Percentiles rank a stretch among this genome's conserved stretches.
These are phyloP conservation scores for Scaptomyza flava DNA, from an alignment of 2,888 invertebrate species.

Conservation along the genomic window DNA sequence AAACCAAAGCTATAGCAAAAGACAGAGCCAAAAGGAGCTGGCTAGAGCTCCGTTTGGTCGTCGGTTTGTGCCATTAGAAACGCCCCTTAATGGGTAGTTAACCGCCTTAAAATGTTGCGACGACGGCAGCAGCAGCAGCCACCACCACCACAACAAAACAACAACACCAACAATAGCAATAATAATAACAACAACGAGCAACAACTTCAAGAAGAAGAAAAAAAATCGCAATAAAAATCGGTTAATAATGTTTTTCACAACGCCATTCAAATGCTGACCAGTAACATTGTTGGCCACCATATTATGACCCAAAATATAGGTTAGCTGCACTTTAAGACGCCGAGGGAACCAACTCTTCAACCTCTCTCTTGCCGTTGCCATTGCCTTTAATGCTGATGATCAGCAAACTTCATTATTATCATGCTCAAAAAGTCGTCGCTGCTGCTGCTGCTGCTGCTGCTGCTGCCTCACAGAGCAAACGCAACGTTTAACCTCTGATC, in stretches of 20 bases:
- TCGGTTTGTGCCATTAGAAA: slow-evolving; percentile 73
- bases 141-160: slow-evolving; percentile 23
- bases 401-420: slow-evolving; percentile 52
- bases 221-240: slow-evolving; percentile 75
- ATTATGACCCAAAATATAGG: slow-evolving; percentile 77
- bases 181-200: slow-evolving; percentile 32
- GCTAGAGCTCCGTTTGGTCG: slow-evolving; percentile 29
- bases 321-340: slow-evolving; percentile 63
- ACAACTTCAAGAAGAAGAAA: background rate
- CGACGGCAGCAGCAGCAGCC: slow-evolving; percentile 40
- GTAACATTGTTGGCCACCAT: slow-evolving; percentile 42
- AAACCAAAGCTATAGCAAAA: background rate
- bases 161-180: slow-evolving; percentile 23
- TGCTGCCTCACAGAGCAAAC: slow-evolving; percentile 44
- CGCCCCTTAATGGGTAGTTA: slow-evolving; percentile 80
- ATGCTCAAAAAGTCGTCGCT: slow-evolving; percentile 19
- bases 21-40: slow-evolving; percentile 48
- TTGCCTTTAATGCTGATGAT: slow-evolving; percentile 35
- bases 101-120: slow-evolving; percentile 74
- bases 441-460: slow-evolving; percentile 37
- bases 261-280: slow-evolving; percentile 70
- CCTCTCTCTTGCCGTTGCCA: background rate
- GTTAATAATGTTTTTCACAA: slow-evolving; percentile 81
- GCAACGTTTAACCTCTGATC: slow-evolving; percentile 74
- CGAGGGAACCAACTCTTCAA: background rate